These are phyloP conservation scores for Acanthacorydalis orientalis DNA, from an alignment of 2,888 invertebrate species.

Conservation along the genomic window DNA sequence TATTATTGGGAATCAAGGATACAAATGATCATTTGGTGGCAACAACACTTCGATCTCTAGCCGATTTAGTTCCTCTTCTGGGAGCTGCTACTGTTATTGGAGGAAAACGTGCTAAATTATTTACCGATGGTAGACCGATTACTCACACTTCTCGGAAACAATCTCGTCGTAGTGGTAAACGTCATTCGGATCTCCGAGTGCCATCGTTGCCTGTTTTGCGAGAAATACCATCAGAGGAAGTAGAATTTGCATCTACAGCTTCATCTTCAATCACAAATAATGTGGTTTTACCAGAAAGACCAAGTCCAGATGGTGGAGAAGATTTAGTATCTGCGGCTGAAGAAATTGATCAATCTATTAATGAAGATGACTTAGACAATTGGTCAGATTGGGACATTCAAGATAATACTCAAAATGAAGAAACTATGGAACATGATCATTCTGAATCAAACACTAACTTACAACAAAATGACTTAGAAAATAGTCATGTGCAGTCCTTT, in stretches of 20 bases:
- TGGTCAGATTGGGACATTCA: constrained; percentile 74
- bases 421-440: not conserved
- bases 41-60: constrained; percentile 62
- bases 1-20: constrained; percentile 76
- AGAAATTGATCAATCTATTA: constrained; percentile 22
- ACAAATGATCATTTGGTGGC: constrained; percentile 68
- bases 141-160: constrained; percentile 3
- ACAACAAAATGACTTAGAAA: not conserved
- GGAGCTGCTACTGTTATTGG: constrained; percentile 78
- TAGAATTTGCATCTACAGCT: constrained; percentile 6
- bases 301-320: constrained; percentile 73
- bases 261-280: not conserved
- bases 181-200: constrained; percentile 4
- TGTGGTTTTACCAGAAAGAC: constrained; percentile 47
- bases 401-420: constrained; percentile 13
- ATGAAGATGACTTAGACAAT: constrained; percentile 44
- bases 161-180: constrained; percentile 1
- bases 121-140: constrained; percentile 74
- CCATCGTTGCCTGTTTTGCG: constrained; percentile 10
- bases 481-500: not conserved
- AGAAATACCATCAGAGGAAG: constrained; percentile 10
- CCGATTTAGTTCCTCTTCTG: constrained; percentile 68
- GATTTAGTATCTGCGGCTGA: constrained; percentile 33
- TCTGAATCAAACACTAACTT: not conserved
- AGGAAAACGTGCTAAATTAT: constrained; percentile 60